Evolutionary conservation across 1,140 invertebrate species (phyloP), one percentile per base, ranked within the genome.

Genomic region (Agraylea sexmaculata): DNA sequence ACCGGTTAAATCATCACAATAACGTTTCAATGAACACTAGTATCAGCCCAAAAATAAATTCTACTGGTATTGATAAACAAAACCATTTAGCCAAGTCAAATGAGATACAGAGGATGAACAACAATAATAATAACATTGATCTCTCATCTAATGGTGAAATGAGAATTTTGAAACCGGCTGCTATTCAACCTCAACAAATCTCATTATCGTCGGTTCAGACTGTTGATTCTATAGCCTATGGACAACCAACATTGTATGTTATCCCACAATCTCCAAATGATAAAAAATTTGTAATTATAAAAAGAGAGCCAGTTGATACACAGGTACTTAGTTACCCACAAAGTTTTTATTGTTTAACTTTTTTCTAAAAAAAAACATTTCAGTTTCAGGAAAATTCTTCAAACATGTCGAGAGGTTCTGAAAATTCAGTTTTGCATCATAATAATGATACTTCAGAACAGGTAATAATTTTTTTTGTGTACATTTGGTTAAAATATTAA

Each of bases 271-370:
- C 43, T 17, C 47, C 48, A 0, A 34, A 53, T 0, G 65, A 68
- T 11, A 68, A 68, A 49, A 68, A 68, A 37, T 56, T 60, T 32
- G 57, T 68, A 28, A 50, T 68, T 36, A 68, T 68, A 23, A 68
- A 68, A 49, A 65, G 65, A 42, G 65, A 68, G 35, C 63, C 63
- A 7, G 15, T 55, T n/a, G 64, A 67, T 27, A 46, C 59, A 38
- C 60, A 64, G 51, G 62, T 66, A 43, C 12, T 25, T 19, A 7
- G 22, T 25, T 11, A 23, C 27, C 18, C 28, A 37, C 17, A 8
- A 22, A 22, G 4, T 37, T 11, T 23, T 16, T 25, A 16, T 17
- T 39, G 12, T 12, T 18, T 15, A 12, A 15, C 16, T 31, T 16
- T 22, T 30, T 37, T 30, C 6, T 8, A 32, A 32, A 12, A 6